Percentiles rank a stretch among this genome's conserved stretches.
Evolutionary conservation across 2,113 vertebrate genomes (phyloP).

Genomic region (Dicerorhinus sumatrensis): DNA sequence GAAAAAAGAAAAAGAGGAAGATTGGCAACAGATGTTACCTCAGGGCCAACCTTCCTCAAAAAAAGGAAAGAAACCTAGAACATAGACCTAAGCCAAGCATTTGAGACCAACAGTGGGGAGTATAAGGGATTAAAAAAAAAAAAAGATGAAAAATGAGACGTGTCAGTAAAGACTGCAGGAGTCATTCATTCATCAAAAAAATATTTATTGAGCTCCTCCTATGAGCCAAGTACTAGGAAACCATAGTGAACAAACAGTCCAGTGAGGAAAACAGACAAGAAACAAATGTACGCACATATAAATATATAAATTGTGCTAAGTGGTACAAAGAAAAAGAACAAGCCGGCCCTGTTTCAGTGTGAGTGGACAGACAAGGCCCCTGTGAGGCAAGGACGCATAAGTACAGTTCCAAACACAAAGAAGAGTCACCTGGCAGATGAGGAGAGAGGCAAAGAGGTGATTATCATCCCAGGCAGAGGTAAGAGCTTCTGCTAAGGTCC

Average conservation of each 20-base stretch:
- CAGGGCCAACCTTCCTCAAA: no score
- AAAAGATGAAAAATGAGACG: not conserved
- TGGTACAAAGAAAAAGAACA: not conserved
- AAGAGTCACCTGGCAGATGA: not conserved
- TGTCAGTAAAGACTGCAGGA: not conserved
- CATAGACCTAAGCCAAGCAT: no score
- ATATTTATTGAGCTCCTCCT: not conserved
- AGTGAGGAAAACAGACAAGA: not conserved
- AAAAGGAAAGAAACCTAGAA: no score
- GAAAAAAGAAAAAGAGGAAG: no score
- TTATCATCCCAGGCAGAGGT: not conserved
- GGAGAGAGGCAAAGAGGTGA: not conserved
- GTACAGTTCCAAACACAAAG: not conserved
- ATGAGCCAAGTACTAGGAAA: not conserved
- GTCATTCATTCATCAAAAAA: conserved; percentile 2
- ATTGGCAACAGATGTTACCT: no score
- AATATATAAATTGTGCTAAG: not conserved
- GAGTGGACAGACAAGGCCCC: not conserved
- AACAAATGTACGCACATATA: not conserved
- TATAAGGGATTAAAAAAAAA: not conserved
- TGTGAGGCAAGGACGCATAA: not conserved
- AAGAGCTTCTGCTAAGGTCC: not conserved
- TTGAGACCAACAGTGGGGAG: no score
- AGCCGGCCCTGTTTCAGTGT: not conserved
- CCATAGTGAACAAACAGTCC: not conserved